These are phyloP conservation scores for Prenolepis imparis DNA, from an alignment of 2,888 invertebrate species.

Conservation along the genomic window DNA sequence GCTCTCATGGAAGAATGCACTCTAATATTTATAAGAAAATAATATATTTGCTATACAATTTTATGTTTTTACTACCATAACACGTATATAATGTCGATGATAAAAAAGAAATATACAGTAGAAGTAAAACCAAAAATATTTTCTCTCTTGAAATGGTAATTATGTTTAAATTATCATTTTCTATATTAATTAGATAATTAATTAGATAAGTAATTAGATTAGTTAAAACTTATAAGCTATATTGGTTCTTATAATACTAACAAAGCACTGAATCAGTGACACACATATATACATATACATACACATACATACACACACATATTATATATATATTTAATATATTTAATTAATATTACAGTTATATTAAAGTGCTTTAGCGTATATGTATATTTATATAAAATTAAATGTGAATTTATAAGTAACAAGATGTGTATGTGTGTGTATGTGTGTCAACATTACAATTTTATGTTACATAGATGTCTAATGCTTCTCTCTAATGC, in stretches of 20 bases:
- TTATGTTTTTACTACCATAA: background rate
- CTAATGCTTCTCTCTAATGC: conserved; percentile 40
- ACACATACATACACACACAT: background rate
- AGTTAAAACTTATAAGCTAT: conserved; percentile 18
- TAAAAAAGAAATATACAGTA: conserved; percentile 13
- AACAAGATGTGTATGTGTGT: conserved; percentile 30
- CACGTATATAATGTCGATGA: background rate
- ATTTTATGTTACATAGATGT: conserved; percentile 59
- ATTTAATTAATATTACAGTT: too few relatives aligned
- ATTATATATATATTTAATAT: too few relatives aligned
- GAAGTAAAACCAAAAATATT: background rate
- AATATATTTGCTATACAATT: background rate
- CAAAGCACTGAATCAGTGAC: conserved; percentile 2
- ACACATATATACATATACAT: conserved; percentile 5
- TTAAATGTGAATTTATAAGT: conserved; percentile 64
- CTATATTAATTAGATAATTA: background rate
- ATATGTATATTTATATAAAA: conserved; percentile 66
- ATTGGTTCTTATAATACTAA: background rate
- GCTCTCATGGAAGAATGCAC: background rate
- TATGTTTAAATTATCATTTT: conserved; percentile 23
- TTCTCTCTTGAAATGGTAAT: background rate
- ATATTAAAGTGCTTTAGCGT: conserved; percentile 34
- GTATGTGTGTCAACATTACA: conserved; percentile 46
- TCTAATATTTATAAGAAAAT: conserved; percentile 24
- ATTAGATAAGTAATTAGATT: conserved; percentile 7